Base-by-base conservation (phyloP, 2,113 vertebrate genomes). In the Connochaetes taurinus region DNA sequence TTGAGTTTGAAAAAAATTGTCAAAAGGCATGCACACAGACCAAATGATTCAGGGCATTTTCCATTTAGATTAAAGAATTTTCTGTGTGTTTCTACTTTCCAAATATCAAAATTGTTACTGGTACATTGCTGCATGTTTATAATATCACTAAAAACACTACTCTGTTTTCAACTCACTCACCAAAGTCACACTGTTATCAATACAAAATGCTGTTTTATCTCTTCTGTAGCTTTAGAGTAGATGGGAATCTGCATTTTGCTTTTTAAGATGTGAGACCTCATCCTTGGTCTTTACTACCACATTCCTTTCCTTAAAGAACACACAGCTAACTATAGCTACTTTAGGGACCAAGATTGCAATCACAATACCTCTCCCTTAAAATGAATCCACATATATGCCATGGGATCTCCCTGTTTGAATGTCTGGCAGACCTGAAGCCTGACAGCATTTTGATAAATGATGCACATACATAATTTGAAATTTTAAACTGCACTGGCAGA, bases 381-480 rank as follows among this genome's bases (percentile, higher is more conserved):
- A 74, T 43, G 29, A 83, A 87, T 55, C 27, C 45, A 89, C 36
- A 16, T 17, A n/a, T 17, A 40, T 36, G 60, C n/a, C 36, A 2
- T 87, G 74, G 45, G 87, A 87, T 40, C 74, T 36, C 14, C 80
- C 74, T 36, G 40, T 92, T n/a, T 74, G 47, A 94, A 92, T 81
- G 33, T 23, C 76, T 96, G 87, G 84, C 87, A 95, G 50, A 53
- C 2, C 27, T 55, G n/a, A 16, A 21, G 2, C 4, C 64, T 81
- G 82, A 50, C 3, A 27, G 57, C 52, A 76, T 90, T 94, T 95
- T 85, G 45, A 97, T 81, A 96, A 94, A 96, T 55, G 57, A 90
- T 76, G 29, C 36, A 76, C 58, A 88, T 12, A 95, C 27, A 53
- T 80, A 93, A 94, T 93, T 94, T 95, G 83, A 84, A 97, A 95